Conservation (phyloP, 2,888 invertebrate species). For the Strigamia maritima region DNA sequence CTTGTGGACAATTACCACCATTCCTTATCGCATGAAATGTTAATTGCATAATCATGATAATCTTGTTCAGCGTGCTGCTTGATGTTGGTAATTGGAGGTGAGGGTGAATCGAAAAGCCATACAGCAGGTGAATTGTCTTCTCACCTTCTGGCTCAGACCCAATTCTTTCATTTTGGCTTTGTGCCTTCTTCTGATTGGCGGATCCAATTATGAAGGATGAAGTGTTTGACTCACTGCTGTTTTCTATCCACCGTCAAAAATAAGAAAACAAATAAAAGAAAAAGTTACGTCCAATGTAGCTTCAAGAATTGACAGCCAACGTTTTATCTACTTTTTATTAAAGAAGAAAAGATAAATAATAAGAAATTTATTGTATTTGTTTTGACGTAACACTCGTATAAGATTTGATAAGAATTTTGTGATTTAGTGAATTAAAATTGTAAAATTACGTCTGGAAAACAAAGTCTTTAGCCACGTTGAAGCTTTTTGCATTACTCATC, state of each 20-base stretch:
- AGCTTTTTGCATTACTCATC: too few species aligned
- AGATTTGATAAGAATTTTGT: too few species aligned
- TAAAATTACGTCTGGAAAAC: too few species aligned
- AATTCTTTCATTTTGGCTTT: not conserved
- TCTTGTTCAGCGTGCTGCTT: not conserved
- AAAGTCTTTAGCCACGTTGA: too few species aligned
- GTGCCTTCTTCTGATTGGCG: constrained; percentile 10
- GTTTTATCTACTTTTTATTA: not conserved
- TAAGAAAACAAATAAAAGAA: not conserved
- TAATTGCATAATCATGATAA: constrained; percentile 2
- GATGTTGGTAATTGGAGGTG: not conserved
- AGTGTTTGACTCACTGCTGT: not conserved
- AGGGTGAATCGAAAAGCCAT: not conserved
- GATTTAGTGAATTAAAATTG: too few species aligned
- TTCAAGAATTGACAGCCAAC: not conserved
- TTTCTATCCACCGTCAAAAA: not conserved
- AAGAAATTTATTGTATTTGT: too few species aligned
- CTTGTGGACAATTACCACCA: not conserved
- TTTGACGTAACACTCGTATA: too few species aligned
- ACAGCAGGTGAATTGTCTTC: constrained; percentile 9
- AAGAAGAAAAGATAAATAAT: too few species aligned
- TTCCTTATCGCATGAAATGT: not conserved
- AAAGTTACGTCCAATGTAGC: not conserved
- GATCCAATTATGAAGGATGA: constrained; percentile 11
- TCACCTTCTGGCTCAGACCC: not conserved